Evolutionary conservation across 53 echinoderm and acorn worm genomes (phyloP), one percentile per base, ranked within the genome.

Genomic region (Paracentrotus lividus): DNA sequence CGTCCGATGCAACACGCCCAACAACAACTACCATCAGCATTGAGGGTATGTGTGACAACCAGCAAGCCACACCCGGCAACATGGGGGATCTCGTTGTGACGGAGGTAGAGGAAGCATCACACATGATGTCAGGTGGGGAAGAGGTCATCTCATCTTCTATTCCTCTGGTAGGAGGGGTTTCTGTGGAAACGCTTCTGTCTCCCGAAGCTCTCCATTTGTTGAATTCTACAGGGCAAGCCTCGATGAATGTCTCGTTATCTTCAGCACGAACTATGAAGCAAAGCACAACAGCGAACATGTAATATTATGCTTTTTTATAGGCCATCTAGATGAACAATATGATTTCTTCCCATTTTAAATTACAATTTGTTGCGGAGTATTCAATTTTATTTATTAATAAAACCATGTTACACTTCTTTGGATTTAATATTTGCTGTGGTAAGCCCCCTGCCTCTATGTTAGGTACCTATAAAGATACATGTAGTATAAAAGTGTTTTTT

Each of bases 141-240:
- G 91, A 91, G 36, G 29, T 16, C 21, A 72, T 72, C 44, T 51
- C 49, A 4, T 45, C 91, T 16, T 8, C 91, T 21, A 91, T 91
- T 20, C 91, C 91, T 31, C 75, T 91, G 5, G 75, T 72, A 18
- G 90, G 90, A 44, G 56, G 91, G 33, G 75, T 91, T 29, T 91
- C 96, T 0, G 96, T 94, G 9, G 96, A 96, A 26, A 94, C 94
- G 57, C 91, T 96, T n/a, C 65, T 96, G 69, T 94, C 94, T 0
- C 94, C 96, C 3, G 96, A 96, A 31, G 94, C 96, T 27, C 85
- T 96, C 16, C 95, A 95, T 32, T 88, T 95, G 15, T 92, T 95
- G 43, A 91, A 93, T 9, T 72, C 95, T 3, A 86, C 95, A 18
- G 88, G 55, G 23, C 93, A 67, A 31, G 54, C 69, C 14, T 67